Conservation (phyloP, 2,888 invertebrate genomes). For the Abrostola triplasia region DNA sequence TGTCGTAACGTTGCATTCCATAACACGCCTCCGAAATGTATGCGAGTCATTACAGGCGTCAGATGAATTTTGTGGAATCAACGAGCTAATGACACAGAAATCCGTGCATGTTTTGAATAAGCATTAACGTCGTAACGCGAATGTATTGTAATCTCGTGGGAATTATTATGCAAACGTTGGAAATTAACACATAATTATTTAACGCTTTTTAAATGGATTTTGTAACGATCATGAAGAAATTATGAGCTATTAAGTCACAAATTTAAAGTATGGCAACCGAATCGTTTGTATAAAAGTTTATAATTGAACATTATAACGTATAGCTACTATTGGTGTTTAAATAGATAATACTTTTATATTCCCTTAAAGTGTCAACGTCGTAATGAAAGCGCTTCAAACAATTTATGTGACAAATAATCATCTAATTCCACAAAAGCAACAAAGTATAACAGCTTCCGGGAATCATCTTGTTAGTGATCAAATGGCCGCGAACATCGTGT, state of each 20-base stretch:
- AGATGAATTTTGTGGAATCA: constrained; percentile 69
- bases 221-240: constrained; percentile 10
- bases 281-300: too few species aligned
- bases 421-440: constrained; percentile 74
- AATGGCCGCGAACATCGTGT: constrained; percentile 73
- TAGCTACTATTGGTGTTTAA: background rate
- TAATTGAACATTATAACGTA: too few species aligned
- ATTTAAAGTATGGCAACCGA: too few species aligned
- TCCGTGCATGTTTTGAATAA: constrained; percentile 55
- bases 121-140: constrained; percentile 22
- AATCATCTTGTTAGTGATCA: constrained; percentile 81
- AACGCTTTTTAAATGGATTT: constrained; percentile 4
- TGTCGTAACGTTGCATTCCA: constrained; percentile 68
- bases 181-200: constrained; percentile 21
- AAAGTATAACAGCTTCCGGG: constrained; percentile 81
- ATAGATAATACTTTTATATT: constrained; percentile 36
- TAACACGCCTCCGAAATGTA: constrained; percentile 65
- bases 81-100: constrained; percentile 63
- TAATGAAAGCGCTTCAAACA: constrained; percentile 67
- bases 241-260: background rate
- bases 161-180: constrained; percentile 30
- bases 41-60: constrained; percentile 69
- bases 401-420: constrained; percentile 74
- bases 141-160: constrained; percentile 32
- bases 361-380: constrained; percentile 46